Evolutionary conservation across 1,140 invertebrate species (phyloP), one percentile per base, ranked within the genome.

Genomic region (Chironomus striatipennis): DNA sequence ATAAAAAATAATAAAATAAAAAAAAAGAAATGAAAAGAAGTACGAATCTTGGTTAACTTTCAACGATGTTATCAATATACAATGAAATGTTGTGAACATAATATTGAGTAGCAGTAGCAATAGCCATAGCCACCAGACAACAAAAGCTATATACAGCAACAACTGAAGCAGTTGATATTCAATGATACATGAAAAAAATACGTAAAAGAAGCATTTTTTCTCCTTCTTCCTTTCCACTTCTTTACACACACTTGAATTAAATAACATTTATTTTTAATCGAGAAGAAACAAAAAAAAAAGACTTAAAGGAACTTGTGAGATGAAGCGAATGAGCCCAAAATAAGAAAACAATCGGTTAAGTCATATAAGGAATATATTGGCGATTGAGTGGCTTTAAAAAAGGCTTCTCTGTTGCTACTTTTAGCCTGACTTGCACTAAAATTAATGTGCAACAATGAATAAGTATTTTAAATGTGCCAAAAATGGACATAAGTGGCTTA

Each of bases 171-270:
- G 47, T 57, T 57, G 47, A 57, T 57, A 57, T 57, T 57, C 47
- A 57, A 57, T 57, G 47, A 57, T 57, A 57, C 47, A 57, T 57
- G 47, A 57, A 57, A 57, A 47, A 57, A 57, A n/a, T n/a, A n/a
- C 12, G 47, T 57, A 57, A n/a, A 57, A 34, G 5, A n/a, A n/a
- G 47, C 47, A 57, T 57, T 57, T n/a, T 57, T 57, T 57, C 15
- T 57, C 4, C 12, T 15, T 12, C 47, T n/a, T 34, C 24, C 24
- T 34, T 34, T 34, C 24, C 24, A 34, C 24, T 34, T 34, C 24
- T 34, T 34, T 34, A 34, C 24, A 34, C 24, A 34, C 24, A n/a
- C n/a, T n/a, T 57, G 47, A 57, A 57, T 57, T 12, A 57, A 57
- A 57, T 57, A 34, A 57, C 47, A 57, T n/a, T 12, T 57, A 57